These are phyloP conservation scores for Drosophila sulfurigaster DNA, from an alignment of 1,140 invertebrate genomes.

Conservation along the genomic window DNA sequence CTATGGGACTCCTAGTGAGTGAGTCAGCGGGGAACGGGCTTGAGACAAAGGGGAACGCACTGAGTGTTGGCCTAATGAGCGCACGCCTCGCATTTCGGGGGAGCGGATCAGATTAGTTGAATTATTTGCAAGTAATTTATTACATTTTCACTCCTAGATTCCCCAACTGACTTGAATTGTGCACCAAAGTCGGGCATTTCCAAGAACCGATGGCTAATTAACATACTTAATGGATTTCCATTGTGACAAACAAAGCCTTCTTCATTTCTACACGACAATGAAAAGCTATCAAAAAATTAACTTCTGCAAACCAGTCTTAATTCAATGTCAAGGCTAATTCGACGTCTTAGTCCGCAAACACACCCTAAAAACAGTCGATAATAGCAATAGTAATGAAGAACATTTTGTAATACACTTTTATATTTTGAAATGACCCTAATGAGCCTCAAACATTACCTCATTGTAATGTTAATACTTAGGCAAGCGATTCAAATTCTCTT, in stretches of 20 bases:
- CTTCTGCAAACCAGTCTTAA: conserved; percentile 4
- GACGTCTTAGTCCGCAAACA: neutral
- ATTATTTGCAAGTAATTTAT: conserved; percentile 83
- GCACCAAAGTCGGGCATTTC: conserved; percentile 26
- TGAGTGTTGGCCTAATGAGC: conserved; percentile 61
- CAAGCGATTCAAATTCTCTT: too few species aligned
- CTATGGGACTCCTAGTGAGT: neutral
- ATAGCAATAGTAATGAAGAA: too few species aligned
- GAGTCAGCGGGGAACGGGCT: neutral
- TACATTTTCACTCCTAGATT: conserved; percentile 53
- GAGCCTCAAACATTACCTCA: too few species aligned
- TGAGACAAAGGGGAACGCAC: neutral
- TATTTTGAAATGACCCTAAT: too few species aligned
- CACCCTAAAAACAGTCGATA: neutral
- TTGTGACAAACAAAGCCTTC: conserved; percentile 39
- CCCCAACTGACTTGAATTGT: conserved; percentile 39
- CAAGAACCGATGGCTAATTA: conserved; percentile 61
- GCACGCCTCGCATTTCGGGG: conserved; percentile 69
- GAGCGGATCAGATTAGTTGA: conserved; percentile 72
- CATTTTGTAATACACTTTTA: too few species aligned
- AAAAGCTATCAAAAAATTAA: neutral
- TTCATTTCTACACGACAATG: neutral
- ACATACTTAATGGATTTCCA: conserved; percentile 79
- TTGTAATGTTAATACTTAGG: too few species aligned
- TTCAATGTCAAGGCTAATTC: conserved; percentile 19